phyloP scores from a whole-genome alignment of 2,797 vertebrate genomes.

The Acanthurus tractus region DNA sequence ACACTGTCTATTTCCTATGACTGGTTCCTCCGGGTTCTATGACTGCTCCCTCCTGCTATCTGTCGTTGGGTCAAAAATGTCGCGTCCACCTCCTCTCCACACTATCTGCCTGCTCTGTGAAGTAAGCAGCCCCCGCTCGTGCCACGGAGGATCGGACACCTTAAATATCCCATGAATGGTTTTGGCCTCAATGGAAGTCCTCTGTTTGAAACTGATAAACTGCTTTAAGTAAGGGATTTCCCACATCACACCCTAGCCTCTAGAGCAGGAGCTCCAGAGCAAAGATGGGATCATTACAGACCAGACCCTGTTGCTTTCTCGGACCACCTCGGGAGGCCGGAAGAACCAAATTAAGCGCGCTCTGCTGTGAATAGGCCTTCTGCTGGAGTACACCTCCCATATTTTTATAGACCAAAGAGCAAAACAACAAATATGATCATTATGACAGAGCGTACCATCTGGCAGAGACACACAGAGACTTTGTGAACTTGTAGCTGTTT shows the following conservation, averaged over 20 bases:
- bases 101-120: slow-evolving; percentile 86
- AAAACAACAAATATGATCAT: slow-evolving; percentile 84
- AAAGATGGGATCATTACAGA: slow-evolving; percentile 81
- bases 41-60: slow-evolving; percentile 83
- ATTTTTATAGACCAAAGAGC: slow-evolving; percentile 99
- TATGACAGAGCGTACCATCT: slow-evolving; percentile 56
- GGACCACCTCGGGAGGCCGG: slow-evolving; percentile 74
- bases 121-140: slow-evolving; percentile 84
- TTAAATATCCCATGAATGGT: slow-evolving; percentile 57
- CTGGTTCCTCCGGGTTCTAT: slow-evolving; percentile 48
- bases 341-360: slow-evolving; percentile 76
- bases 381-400: slow-evolving; percentile 92
- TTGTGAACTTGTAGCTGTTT: slow-evolving; percentile 35
- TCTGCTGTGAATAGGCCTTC: slow-evolving; percentile 91
- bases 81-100: slow-evolving; percentile 65
- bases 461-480: slow-evolving; percentile 48
- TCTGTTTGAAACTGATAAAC: slow-evolving; percentile 54
- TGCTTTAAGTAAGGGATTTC: slow-evolving; percentile 47
- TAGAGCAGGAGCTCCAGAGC: slow-evolving; percentile 65
- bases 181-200: slow-evolving; percentile 77
- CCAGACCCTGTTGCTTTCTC: slow-evolving; percentile 79
- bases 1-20: slow-evolving; percentile 68
- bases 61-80: slow-evolving; percentile 84
- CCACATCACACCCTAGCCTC: slow-evolving; percentile 42
- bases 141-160: slow-evolving; percentile 77